A percentile compares a stretch with the other conserved stretches of the same genome.
Conservation (phyloP, 1,140 invertebrate species). For the Nebria ingens region DNA sequence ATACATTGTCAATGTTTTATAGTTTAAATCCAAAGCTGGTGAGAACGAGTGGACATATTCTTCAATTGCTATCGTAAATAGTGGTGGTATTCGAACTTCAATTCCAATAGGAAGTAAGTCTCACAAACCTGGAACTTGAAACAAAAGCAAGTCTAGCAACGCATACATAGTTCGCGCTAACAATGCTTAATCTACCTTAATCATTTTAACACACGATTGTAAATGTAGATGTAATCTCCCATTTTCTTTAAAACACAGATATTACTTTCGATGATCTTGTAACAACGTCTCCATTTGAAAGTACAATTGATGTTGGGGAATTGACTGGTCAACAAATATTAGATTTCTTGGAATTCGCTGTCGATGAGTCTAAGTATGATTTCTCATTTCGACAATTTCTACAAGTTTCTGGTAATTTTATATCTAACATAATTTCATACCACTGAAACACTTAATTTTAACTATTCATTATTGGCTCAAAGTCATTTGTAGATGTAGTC, state of each 20-base stretch:
- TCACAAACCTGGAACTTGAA: too few relatives aligned
- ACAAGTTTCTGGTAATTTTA: constrained; percentile 39
- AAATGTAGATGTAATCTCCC: too few relatives aligned
- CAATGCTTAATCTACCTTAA: too few relatives aligned
- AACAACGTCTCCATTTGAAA: constrained; percentile 58
- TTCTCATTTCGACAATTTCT: constrained; percentile 32
- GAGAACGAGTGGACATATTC: constrained; percentile 47
- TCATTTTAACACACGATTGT: too few relatives aligned
- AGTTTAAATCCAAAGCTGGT: constrained; percentile 18
- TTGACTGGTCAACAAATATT: constrained; percentile 49
- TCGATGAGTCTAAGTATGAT: constrained; percentile 17
- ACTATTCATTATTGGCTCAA: too few relatives aligned
- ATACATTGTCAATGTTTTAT: neutral
- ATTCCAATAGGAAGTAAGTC: constrained; percentile 36
- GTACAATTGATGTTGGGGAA: constrained; percentile 53
- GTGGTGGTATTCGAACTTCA: constrained; percentile 52
- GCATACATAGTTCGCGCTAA: too few relatives aligned
- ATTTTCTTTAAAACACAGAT: too few relatives aligned
- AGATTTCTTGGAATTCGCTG: constrained; percentile 50
- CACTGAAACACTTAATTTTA: too few relatives aligned
- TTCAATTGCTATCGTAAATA: constrained; percentile 51
- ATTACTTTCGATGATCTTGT: constrained; percentile 56
- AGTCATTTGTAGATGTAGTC: too few relatives aligned
- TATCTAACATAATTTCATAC: too few relatives aligned
- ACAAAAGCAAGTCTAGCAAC: too few relatives aligned